Evolutionary conservation across 2,797 vertebrate species (phyloP).

Genomic region (Octomys mimax): DNA sequence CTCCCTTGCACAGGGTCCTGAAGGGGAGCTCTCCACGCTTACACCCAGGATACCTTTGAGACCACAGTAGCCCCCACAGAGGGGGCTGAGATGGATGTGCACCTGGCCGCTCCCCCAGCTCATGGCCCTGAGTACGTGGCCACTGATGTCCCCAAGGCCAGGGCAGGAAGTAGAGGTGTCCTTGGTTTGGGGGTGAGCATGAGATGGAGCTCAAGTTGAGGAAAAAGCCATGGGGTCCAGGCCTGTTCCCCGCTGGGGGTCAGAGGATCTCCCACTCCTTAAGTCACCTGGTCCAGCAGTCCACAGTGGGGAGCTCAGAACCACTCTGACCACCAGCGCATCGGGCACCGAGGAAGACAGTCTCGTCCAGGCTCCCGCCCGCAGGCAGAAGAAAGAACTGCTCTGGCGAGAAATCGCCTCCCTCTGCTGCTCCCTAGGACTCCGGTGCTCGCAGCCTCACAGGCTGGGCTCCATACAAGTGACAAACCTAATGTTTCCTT

Average conservation of each 20-base stretch:
- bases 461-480: background rate
- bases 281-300: conserved; percentile 94
- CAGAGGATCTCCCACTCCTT: background rate
- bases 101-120: background rate
- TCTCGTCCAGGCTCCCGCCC: conserved; percentile 90
- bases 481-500: conserved; percentile 28
- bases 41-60: background rate
- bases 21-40: too few species aligned
- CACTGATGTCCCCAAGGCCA: background rate
- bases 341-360: conserved; percentile 92
- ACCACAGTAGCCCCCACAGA: background rate
- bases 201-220: background rate
- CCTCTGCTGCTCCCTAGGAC: conserved; percentile 3
- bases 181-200: background rate
- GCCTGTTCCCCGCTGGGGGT: background rate
- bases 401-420: conserved; percentile 86
- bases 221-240: background rate
- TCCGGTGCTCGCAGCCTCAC: background rate
- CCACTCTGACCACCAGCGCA: conserved; percentile 93
- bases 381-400: conserved; percentile 90
- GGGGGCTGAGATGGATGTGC: rapidly evolving
- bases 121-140: background rate
- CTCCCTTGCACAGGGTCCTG: too few species aligned
- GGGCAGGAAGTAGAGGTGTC: background rate
- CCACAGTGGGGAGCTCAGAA: conserved; percentile 93